Conservation (phyloP, 1,140 invertebrate species). For the Drosophila serrata region DNA sequence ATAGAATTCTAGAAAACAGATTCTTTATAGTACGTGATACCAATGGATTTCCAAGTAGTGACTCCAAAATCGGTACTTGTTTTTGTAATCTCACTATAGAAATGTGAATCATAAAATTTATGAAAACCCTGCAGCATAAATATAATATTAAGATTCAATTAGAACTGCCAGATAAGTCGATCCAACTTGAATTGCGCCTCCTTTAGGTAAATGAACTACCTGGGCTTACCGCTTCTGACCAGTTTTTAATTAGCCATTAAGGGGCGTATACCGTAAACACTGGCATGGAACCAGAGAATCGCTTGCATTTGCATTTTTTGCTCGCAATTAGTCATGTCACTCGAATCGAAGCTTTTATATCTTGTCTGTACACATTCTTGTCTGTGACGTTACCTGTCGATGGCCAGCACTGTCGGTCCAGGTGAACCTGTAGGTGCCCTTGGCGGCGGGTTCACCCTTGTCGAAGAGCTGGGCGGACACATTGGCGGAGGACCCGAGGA, state of each 20-base stretch:
- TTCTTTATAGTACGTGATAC: background rate
- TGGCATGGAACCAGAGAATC: background rate
- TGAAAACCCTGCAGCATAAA: background rate
- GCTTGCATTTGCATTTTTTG: conserved; percentile 22
- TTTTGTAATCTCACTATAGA: no score
- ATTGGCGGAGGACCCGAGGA: conserved; percentile 65
- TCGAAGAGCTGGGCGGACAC: conserved; percentile 68
- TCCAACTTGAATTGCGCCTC: background rate
- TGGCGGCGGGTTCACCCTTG: conserved; percentile 49
- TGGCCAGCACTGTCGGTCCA: conserved; percentile 59
- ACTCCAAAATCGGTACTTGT: no score
- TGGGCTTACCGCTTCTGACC: background rate
- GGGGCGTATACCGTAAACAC: conserved; percentile 7
- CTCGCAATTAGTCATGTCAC: conserved; percentile 20
- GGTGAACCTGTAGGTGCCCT: conserved; percentile 53
- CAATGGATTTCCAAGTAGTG: background rate
- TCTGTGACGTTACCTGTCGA: conserved; percentile 50
- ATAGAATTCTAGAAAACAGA: background rate
- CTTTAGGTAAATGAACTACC: background rate
- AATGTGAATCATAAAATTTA: no score
- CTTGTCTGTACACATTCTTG: conserved; percentile 12
- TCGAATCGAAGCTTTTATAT: conserved; percentile 3
- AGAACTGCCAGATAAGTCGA: background rate
- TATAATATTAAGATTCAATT: background rate
- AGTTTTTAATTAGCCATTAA: conserved; percentile 8